Base-by-base conservation (phyloP, 2,113 vertebrate genomes). In the Gymnorhina tibicen region DNA sequence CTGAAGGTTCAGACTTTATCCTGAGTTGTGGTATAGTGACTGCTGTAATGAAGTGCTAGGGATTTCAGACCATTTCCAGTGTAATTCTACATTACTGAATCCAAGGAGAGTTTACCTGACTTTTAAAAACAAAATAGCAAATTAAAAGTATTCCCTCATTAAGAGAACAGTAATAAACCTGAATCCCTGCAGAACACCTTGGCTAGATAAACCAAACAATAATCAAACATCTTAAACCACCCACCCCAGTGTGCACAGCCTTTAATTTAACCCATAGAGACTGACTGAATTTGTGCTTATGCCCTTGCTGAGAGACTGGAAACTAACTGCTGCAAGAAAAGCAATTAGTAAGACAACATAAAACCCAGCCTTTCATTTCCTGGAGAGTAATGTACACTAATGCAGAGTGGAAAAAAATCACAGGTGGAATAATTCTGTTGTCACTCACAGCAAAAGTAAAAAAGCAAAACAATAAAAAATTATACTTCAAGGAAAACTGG, bases 261-360 rank as follows among this genome's bases (percentile, higher is more conserved):
- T 95, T 70, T 87, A 88, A 63, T 91, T 92, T 93, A 78, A 90
- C 56, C 39, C 64, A 13, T 67, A 75, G 68, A 93, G 79, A 76
- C 42, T 67, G 33, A 63, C 27, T 80, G 46, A 80, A 49, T 85
- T 59, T 72, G 16, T 76, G 14, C 16, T 63, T 84, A 70, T 78
- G 13, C 44, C 52, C 50, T 90, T 88, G 72, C 23, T 0, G 0
- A 68, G 60, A 73, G 59, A 58, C 39, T 80, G 12, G 56, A 81
- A 91, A 53, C 16, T 0, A 1, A 58, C 33, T 63, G 55, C 47
- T 80, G 73, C 77, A 93, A 78, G 49, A 47, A 93, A 92, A 87
- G 19, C 64, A 74, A 59, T 86, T 68, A 88, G 27, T 21, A 91
- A 89, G 44, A 92, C 0, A 2, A 82, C 33, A 82, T 76, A 85